These are phyloP conservation scores for Oryzias melastigma DNA, from an alignment of 2,113 vertebrate genomes.

Conservation along the genomic window DNA sequence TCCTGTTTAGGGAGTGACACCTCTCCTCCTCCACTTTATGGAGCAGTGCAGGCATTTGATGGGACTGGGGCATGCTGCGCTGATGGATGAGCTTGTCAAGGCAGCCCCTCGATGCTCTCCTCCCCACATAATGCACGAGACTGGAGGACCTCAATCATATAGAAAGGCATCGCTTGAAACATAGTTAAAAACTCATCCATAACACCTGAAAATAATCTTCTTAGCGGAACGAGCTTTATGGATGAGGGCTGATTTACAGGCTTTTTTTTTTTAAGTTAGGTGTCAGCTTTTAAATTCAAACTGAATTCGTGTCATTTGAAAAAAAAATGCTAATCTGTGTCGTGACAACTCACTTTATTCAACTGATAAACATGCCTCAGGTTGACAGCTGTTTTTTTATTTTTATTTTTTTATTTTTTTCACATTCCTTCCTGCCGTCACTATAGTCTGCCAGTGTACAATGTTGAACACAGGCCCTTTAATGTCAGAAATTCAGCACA, in stretches of 20 bases:
- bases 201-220: constrained; percentile 59
- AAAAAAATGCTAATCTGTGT: constrained; percentile 31
- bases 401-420: constrained; percentile 21
- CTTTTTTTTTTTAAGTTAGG: constrained; percentile 7
- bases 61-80: constrained; percentile 70
- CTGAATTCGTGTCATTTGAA: constrained; percentile 24
- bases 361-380: constrained; percentile 36
- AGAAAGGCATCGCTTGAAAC: constrained; percentile 44
- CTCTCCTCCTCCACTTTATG: constrained; percentile 78
- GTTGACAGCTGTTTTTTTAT: constrained; percentile 29
- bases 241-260: constrained; percentile 13
- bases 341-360: constrained; percentile 37
- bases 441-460: constrained; percentile 31
- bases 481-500: constrained; percentile 54
- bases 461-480: constrained; percentile 48
- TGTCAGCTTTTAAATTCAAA: constrained; percentile 23
- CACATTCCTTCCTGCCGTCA: constrained; percentile 20
- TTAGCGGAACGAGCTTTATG: constrained; percentile 26
- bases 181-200: constrained; percentile 57
- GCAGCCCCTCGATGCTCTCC: constrained; percentile 63
- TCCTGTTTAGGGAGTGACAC: constrained; percentile 84
- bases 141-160: constrained; percentile 58
- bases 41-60: constrained; percentile 71
- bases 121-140: constrained; percentile 47
- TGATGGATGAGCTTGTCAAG: constrained; percentile 82